Conservation (phyloP, 2,113 vertebrate genomes). For the Mus pahari region DNA sequence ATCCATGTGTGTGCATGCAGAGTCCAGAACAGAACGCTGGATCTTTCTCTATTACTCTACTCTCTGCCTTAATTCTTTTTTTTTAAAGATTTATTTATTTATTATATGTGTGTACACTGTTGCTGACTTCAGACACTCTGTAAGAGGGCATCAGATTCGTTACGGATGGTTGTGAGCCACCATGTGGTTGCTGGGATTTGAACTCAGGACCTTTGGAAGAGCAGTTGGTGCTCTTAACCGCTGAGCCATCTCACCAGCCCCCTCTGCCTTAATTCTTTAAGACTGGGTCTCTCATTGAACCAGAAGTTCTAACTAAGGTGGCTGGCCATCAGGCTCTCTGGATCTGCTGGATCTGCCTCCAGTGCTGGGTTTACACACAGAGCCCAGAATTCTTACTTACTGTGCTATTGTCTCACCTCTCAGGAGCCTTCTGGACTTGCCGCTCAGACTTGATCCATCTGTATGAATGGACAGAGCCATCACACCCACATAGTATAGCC, state of each 20-base stretch:
- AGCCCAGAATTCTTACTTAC: not conserved
- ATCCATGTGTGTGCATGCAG: not conserved
- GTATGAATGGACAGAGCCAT: constrained; percentile 14
- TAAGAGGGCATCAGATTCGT: too few species aligned
- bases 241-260: too few species aligned
- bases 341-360: not conserved
- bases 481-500: not conserved
- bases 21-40: not conserved
- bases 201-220: too few species aligned
- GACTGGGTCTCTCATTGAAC: not conserved
- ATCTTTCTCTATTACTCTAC: not conserved
- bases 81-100: too few species aligned
- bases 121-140: too few species aligned
- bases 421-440: not conserved
- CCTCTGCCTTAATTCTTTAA: not conserved
- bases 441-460: not conserved
- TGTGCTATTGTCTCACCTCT: not conserved
- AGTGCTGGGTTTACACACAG: not conserved
- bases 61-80: not conserved
- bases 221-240: too few species aligned
- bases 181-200: too few species aligned
- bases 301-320: not conserved
- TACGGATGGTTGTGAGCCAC: too few species aligned
- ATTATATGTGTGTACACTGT: too few species aligned
- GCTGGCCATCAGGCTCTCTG: not conserved